Base-by-base conservation (phyloP, 2,888 invertebrate species). In the Ochropleura leucogaster region DNA sequence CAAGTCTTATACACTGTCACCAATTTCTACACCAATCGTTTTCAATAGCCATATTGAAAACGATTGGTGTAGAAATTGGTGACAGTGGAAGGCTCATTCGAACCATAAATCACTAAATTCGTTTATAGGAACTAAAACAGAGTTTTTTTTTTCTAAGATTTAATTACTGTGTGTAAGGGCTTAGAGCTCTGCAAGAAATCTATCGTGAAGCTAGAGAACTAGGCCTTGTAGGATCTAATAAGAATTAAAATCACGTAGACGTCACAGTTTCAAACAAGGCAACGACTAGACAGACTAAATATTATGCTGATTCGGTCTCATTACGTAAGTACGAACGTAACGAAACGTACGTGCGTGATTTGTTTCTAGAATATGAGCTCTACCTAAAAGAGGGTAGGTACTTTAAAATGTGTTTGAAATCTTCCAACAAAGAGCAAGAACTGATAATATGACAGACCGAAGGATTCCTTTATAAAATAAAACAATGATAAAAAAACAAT, bases 301-400 rank as follows among this genome's bases (percentile, higher is more conserved):
- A 80, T 85, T 82, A 85, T 82, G 79, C 44, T 62, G 79, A 84
- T 84, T 64, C 51, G 63, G 53, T 72, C 72, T 79, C 68, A 70
- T 80, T 80, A 62, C 77, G 79, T 80, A 82, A 80, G 74, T 66
- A 67, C 12, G 44, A 49, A 62, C 63, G 10, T 47, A 20, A 49
- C 3, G 5, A n/a, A 40, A 20, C 47, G 63, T 14, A 46, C 46
- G 57, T 68, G 67, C 78, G 77, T 84, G 80, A 55, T 80, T 70
- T 68, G 82, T 74, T 76, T 84, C 65, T 66, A 55, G 70, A 84
- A 76, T 68, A 72, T 20, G 40, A 12, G 40, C 30, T 49, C n/a
- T 4, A 40, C 4, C 4, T 60, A 47, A n/a, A 46, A 16, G 30
- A 44, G 40, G 64, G 49, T n/a, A 65, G 64, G 49, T n/a, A 65